phyloP scores from a whole-genome alignment of 2,113 vertebrate species.

The Hyperopisus bebe region DNA sequence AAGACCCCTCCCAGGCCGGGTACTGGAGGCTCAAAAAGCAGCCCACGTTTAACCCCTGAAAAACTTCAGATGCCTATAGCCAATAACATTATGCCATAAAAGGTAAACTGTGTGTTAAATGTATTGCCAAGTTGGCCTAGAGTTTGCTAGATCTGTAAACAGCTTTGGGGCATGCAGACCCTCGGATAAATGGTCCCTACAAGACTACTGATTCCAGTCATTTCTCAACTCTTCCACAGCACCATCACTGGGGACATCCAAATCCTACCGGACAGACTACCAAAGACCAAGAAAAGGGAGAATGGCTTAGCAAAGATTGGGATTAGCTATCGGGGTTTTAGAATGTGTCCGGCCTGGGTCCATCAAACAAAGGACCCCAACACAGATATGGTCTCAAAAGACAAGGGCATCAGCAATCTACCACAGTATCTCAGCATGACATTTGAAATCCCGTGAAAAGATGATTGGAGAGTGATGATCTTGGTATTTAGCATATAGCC shows the following conservation, averaged over 20 bases:
- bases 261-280: neutral
- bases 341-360: neutral
- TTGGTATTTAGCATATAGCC: neutral
- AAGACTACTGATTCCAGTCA: neutral
- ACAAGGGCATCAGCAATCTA: neutral
- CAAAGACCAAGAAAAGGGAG: neutral
- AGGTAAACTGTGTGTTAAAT: neutral
- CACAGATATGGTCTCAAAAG: neutral
- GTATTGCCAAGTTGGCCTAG: neutral
- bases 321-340: neutral
- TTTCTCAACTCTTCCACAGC: neutral
- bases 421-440: neutral
- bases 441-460: neutral
- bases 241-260: neutral
- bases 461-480: neutral
- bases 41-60: neutral
- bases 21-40: neutral
- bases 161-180: neutral
- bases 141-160: neutral
- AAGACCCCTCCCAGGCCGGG: no score
- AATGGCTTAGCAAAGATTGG: neutral
- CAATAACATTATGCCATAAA: neutral
- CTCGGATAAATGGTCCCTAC: neutral
- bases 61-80: neutral
- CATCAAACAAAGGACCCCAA: neutral